These are phyloP conservation scores for Sinonovacula constricta DNA, from an alignment of 1,140 invertebrate species.

Conservation along the genomic window DNA sequence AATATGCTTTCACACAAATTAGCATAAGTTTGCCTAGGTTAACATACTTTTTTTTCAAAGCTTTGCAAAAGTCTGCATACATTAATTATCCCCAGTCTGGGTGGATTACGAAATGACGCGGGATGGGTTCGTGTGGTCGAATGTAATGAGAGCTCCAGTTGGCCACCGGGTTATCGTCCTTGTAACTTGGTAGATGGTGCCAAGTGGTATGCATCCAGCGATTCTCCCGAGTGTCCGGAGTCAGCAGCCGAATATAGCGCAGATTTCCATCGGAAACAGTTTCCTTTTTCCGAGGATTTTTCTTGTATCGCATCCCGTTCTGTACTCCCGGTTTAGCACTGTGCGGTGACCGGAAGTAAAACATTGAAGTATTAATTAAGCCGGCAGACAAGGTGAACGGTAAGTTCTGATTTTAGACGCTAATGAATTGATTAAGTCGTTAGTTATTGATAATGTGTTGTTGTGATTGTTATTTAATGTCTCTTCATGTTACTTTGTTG, in stretches of 20 bases:
- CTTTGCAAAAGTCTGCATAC: no score
- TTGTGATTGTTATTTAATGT: no score
- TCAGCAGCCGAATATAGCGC: slow-evolving; percentile 62
- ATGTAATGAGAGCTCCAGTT: slow-evolving; percentile 71
- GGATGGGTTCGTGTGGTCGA: slow-evolving; percentile 58
- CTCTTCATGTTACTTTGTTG: no score
- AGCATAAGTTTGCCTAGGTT: no score
- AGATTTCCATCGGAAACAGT: slow-evolving; percentile 21
- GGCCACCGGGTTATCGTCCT: slow-evolving; percentile 56
- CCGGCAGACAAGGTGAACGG: slow-evolving; percentile 5
- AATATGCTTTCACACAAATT: no score
- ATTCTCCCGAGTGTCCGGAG: slow-evolving; percentile 62
- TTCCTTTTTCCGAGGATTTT: slow-evolving; percentile 26
- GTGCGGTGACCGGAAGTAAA: no score
- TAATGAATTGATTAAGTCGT: slow-evolving; percentile 7
- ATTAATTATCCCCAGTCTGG: slow-evolving; percentile 74
- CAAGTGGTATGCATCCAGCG: slow-evolving; percentile 74
- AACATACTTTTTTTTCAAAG: no score
- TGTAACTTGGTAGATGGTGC: slow-evolving; percentile 72
- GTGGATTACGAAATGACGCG: slow-evolving; percentile 71
- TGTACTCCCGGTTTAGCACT: slow-evolving; percentile 31
- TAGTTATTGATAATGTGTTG: no score
- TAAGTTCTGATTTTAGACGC: background rate
- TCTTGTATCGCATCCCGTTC: background rate
- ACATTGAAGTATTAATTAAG: no score